phyloP scores from a whole-genome alignment of 2,113 vertebrate species.

The Notiomystis cincta region DNA sequence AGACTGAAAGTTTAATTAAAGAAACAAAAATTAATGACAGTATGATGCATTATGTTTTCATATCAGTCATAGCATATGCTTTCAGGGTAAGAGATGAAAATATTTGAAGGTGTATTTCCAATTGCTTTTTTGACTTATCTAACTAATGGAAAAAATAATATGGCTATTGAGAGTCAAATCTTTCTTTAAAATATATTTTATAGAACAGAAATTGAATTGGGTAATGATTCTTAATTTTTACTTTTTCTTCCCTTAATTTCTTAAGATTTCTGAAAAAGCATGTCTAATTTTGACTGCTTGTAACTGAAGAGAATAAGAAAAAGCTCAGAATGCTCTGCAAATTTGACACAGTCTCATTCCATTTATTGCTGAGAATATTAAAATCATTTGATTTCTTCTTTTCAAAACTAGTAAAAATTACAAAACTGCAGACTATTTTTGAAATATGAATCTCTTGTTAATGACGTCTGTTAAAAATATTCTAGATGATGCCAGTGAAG shows the following conservation, averaged over 20 bases:
- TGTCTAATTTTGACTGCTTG: background rate
- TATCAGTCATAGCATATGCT: background rate
- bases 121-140: background rate
- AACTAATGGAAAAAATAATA: background rate
- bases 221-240: background rate
- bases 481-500: background rate
- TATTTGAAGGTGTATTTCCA: background rate
- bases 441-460: background rate
- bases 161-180: background rate
- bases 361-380: background rate
- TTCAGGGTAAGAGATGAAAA: background rate
- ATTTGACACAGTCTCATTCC: background rate
- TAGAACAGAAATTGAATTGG: background rate
- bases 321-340: background rate
- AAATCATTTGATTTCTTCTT: background rate
- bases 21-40: background rate
- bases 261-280: background rate
- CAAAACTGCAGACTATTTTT: background rate
- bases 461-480: background rate
- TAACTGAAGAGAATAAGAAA: background rate
- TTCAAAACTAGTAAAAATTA: background rate
- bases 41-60: background rate
- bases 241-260: background rate
- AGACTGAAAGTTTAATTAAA: background rate
- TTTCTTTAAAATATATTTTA: background rate